These are phyloP conservation scores for Odontamblyopus lacepedii DNA, from an alignment of 2,797 vertebrate genomes.

Conservation along the genomic window DNA sequence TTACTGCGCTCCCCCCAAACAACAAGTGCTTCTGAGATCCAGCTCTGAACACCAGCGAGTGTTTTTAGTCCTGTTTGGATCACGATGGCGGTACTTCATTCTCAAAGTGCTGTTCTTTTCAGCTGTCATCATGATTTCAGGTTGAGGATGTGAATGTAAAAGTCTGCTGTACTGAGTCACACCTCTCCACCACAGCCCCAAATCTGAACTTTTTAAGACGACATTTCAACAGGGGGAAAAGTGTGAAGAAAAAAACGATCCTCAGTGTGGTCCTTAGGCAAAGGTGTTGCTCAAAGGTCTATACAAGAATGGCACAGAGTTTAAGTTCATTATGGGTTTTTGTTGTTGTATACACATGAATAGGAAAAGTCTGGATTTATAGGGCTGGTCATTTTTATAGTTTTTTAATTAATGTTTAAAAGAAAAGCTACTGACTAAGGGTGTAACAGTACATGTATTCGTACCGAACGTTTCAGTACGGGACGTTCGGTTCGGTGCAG, in stretches of 20 bases:
- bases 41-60: not conserved
- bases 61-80: not conserved
- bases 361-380: too few relatives aligned
- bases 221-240: not conserved
- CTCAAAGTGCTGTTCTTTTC: not conserved
- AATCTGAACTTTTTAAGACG: not conserved
- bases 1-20: too few relatives aligned
- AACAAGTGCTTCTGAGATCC: too few relatives aligned
- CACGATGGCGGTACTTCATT: not conserved
- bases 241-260: not conserved
- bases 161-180: not conserved
- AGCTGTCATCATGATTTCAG: not conserved
- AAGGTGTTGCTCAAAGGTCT: not conserved
- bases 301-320: too few relatives aligned
- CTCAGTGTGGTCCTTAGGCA: not conserved
- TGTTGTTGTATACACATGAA: too few relatives aligned
- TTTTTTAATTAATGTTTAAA: too few relatives aligned
- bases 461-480: too few relatives aligned
- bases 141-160: not conserved
- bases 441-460: too few relatives aligned
- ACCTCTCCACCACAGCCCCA: not conserved
- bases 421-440: too few relatives aligned
- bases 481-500: too few relatives aligned
- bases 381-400: too few relatives aligned
- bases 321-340: not conserved